Conservation (phyloP, 2,797 vertebrate species). For the Malurus leucopterus region DNA sequence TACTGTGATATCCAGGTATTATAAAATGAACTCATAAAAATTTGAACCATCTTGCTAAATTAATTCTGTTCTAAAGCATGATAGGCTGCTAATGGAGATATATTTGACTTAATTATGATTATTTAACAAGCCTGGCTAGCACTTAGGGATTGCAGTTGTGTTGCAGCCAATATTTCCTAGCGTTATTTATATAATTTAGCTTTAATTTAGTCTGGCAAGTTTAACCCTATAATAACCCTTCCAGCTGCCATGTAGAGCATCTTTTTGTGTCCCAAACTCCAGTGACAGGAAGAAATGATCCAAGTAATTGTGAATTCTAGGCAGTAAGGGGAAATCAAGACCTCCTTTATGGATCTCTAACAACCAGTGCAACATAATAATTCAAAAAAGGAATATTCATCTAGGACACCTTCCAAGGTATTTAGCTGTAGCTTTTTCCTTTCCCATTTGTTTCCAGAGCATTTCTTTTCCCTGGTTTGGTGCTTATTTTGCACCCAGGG, state of each 20-base stretch:
- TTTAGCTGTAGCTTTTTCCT: not conserved
- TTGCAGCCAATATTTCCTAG: not conserved
- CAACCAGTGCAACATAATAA: accelerated
- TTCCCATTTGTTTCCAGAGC: not conserved
- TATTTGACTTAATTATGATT: not conserved
- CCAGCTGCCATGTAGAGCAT: not conserved
- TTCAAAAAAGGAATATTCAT: accelerated
- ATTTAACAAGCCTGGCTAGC: not conserved
- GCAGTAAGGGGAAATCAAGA: not conserved
- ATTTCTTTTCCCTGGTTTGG: not conserved
- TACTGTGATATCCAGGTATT: not conserved
- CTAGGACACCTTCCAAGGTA: not conserved
- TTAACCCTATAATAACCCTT: not conserved
- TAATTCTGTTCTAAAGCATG: not conserved
- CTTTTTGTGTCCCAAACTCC: not conserved
- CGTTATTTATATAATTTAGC: not conserved
- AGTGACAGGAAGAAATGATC: not conserved
- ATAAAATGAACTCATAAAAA: not conserved
- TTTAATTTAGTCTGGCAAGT: not conserved
- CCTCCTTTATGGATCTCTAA: not conserved
- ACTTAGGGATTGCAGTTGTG: not conserved
- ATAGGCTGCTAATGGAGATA: not conserved
- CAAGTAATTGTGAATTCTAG: not conserved
- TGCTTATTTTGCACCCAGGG: not conserved
- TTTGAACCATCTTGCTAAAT: not conserved